Percentiles rank a stretch among this genome's conserved stretches.
Conservation (phyloP, 2,888 invertebrate species). For the Xanthia icteritia region DNA sequence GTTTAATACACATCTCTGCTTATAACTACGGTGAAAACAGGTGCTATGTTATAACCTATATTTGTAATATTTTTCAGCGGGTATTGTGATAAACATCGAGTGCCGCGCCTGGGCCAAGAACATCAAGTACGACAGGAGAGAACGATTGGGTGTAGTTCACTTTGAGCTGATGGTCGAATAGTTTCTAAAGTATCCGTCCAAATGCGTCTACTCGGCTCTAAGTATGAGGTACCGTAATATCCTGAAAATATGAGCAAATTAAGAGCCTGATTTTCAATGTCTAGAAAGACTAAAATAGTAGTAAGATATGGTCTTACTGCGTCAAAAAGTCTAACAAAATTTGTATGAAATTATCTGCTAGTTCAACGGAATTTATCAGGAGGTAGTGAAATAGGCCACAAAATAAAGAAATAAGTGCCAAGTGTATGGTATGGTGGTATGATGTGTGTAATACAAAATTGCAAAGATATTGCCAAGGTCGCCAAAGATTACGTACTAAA, state of each 20-base stretch:
- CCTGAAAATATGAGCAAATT: neutral
- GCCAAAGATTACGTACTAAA: neutral
- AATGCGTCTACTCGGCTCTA: slow-evolving; percentile 39
- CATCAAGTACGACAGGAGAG: slow-evolving; percentile 92
- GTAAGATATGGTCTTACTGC: neutral
- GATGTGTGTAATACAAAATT: neutral
- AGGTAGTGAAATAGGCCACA: neutral
- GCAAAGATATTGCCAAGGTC: neutral
- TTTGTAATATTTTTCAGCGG: slow-evolving; percentile 84
- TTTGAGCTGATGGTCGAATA: slow-evolving; percentile 91
- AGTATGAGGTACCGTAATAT: slow-evolving; percentile 12
- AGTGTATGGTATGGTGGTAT: neutral
- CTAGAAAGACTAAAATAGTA: neutral
- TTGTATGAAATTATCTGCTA: neutral
- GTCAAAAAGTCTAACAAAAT: neutral
- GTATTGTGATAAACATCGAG: slow-evolving; percentile 93
- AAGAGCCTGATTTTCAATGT: neutral
- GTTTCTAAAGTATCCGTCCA: slow-evolving; percentile 37
- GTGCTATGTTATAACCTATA: neutral
- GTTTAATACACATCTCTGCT: too few species aligned
- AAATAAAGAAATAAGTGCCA: neutral
- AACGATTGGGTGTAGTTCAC: slow-evolving; percentile 91
- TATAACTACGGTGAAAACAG: too few species aligned
- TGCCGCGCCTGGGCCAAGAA: slow-evolving; percentile 97
- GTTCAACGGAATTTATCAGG: neutral